A percentile compares a stretch with the other conserved stretches of the same genome.
These are phyloP conservation scores for Piezodorus guildinii DNA, from an alignment of 1,140 invertebrate species.

Conservation along the genomic window DNA sequence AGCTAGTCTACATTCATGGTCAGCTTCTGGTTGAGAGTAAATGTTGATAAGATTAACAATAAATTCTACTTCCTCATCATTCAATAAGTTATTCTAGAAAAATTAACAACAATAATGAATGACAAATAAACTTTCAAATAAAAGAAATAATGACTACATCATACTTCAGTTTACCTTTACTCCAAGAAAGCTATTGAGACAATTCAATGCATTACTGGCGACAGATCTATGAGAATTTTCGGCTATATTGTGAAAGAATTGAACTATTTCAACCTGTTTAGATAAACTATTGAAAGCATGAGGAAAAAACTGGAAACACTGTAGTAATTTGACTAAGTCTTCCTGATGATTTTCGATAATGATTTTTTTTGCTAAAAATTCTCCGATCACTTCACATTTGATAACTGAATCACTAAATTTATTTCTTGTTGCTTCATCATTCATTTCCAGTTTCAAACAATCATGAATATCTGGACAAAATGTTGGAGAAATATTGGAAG, in stretches of 20 bases:
- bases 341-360: conserved; percentile 5
- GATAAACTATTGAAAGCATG: not conserved
- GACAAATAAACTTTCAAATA: not conserved
- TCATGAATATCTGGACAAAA: conserved; percentile 1
- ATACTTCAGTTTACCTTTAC: not conserved
- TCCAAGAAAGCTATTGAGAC: not conserved
- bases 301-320: conserved; percentile 5
- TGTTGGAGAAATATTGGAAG: not conserved
- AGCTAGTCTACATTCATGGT: not conserved
- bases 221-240: not conserved
- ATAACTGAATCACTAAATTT: not conserved
- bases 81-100: not conserved
- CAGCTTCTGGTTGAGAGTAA: not conserved
- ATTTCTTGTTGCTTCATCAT: not conserved
- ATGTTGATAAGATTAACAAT: not conserved
- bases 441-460: not conserved
- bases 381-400: not conserved
- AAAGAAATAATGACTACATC: not conserved
- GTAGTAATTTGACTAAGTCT: conserved; percentile 1
- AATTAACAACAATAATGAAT: not conserved
- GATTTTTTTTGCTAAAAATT: not conserved
- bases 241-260: not conserved
- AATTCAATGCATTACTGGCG: not conserved
- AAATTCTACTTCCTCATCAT: not conserved
- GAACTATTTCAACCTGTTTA: not conserved